Conservation (phyloP, 2,797 vertebrate genomes). For the Sebastiscus albofasciatus region DNA sequence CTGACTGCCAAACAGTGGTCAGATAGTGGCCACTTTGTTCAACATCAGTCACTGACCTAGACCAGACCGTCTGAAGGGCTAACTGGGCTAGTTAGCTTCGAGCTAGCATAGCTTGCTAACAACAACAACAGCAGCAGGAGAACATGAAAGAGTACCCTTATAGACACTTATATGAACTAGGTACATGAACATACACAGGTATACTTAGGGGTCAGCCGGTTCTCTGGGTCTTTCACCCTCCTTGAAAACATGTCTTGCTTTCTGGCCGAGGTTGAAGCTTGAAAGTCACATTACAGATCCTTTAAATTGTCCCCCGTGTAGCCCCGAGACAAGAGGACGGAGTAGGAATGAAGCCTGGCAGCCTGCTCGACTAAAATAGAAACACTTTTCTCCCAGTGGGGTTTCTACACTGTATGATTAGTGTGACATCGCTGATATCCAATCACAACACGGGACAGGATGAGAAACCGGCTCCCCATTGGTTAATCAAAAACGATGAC, state of each 20-base stretch:
- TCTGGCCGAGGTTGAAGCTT: conserved; percentile 49
- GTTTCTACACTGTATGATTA: conserved; percentile 19
- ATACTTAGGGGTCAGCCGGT: conserved; percentile 82
- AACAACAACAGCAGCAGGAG: conserved; percentile 18
- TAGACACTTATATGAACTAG: conserved; percentile 3
- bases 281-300: conserved; percentile 74
- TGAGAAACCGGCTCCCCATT: conserved; percentile 43
- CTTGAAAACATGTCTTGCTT: conserved; percentile 83
- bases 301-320: conserved; percentile 49
- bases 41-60: conserved; percentile 10
- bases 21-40: conserved; percentile 45
- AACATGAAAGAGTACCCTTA: conserved; percentile 4
- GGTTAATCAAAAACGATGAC: conserved; percentile 26
- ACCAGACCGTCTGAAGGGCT: conserved; percentile 38
- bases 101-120: conserved; percentile 55
- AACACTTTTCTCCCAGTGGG: conserved; percentile 29
- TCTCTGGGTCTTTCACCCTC: conserved; percentile 77
- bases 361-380: conserved; percentile 65
- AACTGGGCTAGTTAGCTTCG: conserved; percentile 60
- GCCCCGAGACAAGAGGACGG: conserved; percentile 40
- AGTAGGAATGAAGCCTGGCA: conserved; percentile 24
- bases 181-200: conserved; percentile 75
- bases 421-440: conserved; percentile 54
- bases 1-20: conserved; percentile 22
- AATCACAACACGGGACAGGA: conserved; percentile 55